phyloP scores from a whole-genome alignment of 2,113 vertebrate species.

The Abramis brama region DNA sequence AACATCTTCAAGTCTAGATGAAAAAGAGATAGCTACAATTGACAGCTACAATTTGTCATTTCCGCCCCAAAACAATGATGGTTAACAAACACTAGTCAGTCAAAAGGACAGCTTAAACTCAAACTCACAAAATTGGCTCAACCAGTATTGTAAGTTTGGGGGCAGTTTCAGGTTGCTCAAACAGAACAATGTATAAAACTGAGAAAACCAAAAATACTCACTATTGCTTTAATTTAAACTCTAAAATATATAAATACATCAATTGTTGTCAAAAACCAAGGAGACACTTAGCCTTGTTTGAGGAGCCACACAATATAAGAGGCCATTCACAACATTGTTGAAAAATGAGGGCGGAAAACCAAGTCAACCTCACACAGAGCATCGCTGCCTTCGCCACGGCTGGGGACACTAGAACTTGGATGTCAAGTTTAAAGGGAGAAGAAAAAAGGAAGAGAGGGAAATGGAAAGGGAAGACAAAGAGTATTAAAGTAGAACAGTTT shows the following conservation, averaged over 20 bases:
- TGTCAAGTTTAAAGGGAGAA: neutral
- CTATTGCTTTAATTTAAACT: neutral
- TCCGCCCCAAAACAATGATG: neutral
- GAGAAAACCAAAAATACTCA: neutral
- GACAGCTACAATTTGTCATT: neutral
- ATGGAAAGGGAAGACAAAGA: neutral
- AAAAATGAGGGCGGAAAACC: neutral
- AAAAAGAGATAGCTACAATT: neutral
- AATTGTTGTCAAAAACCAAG: neutral
- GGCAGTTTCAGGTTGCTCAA: neutral
- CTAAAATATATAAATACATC: neutral
- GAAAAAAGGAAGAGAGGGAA: neutral
- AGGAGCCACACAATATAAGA: neutral
- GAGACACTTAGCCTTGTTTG: neutral
- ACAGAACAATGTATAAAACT: neutral
- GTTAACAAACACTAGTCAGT: neutral
- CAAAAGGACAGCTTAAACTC: neutral
- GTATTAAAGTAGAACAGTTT: neutral
- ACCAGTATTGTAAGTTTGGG: neutral
- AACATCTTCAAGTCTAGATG: neutral
- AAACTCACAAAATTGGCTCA: neutral
- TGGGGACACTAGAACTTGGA: neutral
- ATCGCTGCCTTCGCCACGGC: neutral
- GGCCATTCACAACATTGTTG: neutral
- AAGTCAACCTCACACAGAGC: constrained; percentile 8